Conservation (phyloP, 2,113 vertebrate genomes). For the Acinonyx jubatus region DNA sequence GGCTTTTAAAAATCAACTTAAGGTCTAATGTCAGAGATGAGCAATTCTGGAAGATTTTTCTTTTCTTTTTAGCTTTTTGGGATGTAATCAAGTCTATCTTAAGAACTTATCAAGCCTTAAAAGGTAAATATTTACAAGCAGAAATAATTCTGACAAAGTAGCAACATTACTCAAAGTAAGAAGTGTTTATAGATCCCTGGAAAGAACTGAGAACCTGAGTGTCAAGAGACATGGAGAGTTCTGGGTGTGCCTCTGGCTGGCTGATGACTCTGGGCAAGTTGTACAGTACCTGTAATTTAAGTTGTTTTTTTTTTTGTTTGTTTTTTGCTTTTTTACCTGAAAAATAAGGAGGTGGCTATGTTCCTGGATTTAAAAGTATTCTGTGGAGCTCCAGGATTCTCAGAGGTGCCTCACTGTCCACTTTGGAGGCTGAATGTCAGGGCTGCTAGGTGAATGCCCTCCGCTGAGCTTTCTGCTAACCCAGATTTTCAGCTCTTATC, state of each 20-base stretch:
- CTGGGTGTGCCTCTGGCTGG: neutral
- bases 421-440: neutral
- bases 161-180: neutral
- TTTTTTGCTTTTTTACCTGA: neutral
- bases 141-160: constrained; percentile 38
- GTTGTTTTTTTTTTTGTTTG: neutral
- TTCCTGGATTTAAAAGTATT: neutral
- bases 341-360: neutral
- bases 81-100: constrained; percentile 35
- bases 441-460: neutral
- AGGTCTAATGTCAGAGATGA: constrained; percentile 5
- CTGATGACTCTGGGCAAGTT: neutral
- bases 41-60: neutral
- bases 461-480: neutral
- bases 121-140: constrained; percentile 40
- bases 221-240: neutral
- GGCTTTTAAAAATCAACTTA: constrained; percentile 22
- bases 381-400: neutral
- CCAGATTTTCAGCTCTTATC: neutral
- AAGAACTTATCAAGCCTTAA: constrained; percentile 40
- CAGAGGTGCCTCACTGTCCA: neutral
- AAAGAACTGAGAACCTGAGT: neutral
- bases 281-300: neutral
- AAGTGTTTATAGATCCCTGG: neutral
- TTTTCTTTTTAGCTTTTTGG: constrained; percentile 1